Base-by-base conservation (phyloP, 2,888 invertebrate species). In the Priocnemis perturbator region DNA sequence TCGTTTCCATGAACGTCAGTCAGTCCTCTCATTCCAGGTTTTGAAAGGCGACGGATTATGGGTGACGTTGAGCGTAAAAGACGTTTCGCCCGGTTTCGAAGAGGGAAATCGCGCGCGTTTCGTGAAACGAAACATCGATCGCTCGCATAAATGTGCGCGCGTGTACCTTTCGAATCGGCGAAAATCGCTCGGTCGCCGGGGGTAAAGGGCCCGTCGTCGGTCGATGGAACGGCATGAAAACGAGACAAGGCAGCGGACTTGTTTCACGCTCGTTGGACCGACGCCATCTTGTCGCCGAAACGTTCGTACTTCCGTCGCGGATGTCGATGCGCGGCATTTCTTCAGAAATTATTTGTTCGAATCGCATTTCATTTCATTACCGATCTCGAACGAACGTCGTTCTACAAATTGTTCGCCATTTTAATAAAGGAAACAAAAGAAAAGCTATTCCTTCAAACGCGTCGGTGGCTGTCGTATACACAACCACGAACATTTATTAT, bases 131-230 rank as follows among this genome's bases (percentile, higher is more conserved):
- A 62, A 21, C 61, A 48, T 11, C 20, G 62, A 37, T 55, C 64
- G 66, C 68, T 69, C 15, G 47, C 69, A 55, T 60, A 64, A 67
- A 69, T 76, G 67, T 76, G 67, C 67, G 71, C n/a, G 76, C 76
- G 68, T 76, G 70, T 77, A 76, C 77, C 74, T 76, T 66, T 37
- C 37, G 76, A 77, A 76, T 74, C 69, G 58, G 72, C 72, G 71
- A 77, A 79, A 82, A 77, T 78, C 78, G 77, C 76, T 76, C 70
- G 55, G 73, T 67, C 20, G 52, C 37, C 26, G 67, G 73, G 61
- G 79, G 76, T 79, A 77, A 80, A 78, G 81, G 76, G 79, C 71
- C 71, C 77, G 26, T 26, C 26, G n/a, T n/a, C n/a, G 14, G 76
- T 81, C 71, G 76, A 83, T 79, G 79, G 75, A 83, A 81, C 76